Conservation (phyloP, 2,113 vertebrate species). For the Hydropotes inermis region DNA sequence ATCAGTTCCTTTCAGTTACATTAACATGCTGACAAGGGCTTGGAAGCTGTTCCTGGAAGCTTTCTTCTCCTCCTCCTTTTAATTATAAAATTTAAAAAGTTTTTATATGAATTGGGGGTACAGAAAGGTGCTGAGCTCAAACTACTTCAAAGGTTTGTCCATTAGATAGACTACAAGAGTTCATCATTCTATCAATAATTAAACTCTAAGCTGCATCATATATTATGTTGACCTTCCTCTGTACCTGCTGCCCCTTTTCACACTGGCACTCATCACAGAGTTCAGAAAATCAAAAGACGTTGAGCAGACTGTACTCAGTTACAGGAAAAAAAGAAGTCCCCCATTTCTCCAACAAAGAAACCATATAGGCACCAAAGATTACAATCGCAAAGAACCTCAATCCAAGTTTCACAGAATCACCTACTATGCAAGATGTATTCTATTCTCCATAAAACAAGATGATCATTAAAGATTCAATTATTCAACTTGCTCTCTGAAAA, state of each 20-base stretch:
- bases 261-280: background rate
- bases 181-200: background rate
- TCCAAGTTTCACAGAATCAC: background rate
- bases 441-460: slow-evolving; percentile 35
- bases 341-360: background rate
- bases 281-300: background rate
- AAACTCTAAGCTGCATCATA: background rate
- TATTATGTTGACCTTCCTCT: background rate
- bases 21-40: background rate
- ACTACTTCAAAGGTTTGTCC: background rate
- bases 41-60: background rate
- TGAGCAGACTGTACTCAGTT: background rate
- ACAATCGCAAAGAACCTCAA: background rate
- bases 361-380: background rate
- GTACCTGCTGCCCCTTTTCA: background rate
- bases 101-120: background rate
- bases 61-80: background rate
- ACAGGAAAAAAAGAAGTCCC: background rate
- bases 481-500: slow-evolving; percentile 46
- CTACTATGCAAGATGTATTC: background rate
- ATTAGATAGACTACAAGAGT: background rate
- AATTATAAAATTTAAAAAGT: background rate
- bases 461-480: slow-evolving; percentile 48
- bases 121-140: background rate
- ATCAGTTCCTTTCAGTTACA: background rate